Evolutionary conservation across 1,140 invertebrate species (phyloP).

Genomic region (Diorhabda sublineata): DNA sequence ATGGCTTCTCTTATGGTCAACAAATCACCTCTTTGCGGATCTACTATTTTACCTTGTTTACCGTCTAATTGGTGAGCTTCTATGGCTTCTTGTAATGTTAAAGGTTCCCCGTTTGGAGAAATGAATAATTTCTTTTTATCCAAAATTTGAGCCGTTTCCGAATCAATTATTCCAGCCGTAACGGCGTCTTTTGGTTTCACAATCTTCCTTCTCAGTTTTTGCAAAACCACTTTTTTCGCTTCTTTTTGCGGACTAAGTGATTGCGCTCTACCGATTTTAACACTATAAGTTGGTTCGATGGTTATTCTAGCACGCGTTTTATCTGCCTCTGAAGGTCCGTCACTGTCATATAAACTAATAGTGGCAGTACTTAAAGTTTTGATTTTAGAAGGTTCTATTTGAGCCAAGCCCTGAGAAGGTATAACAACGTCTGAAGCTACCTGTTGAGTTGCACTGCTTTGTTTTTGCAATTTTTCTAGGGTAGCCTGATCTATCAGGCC

Average conservation of each 20-base stretch:
- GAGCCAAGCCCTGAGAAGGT: constrained; percentile 43
- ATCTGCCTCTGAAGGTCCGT: constrained; percentile 52
- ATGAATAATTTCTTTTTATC: constrained; percentile 54
- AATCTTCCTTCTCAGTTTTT: constrained; percentile 72
- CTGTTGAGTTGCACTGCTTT: constrained; percentile 26
- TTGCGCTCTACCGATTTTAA: constrained; percentile 58
- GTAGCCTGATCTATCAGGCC: constrained; percentile 67
- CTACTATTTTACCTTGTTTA: constrained; percentile 71
- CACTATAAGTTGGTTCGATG: constrained; percentile 65
- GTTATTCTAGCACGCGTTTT: constrained; percentile 56
- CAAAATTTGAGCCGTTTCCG: constrained; percentile 67
- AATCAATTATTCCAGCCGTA: constrained; percentile 69
- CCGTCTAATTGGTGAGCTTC: constrained; percentile 70
- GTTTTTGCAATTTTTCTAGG: constrained; percentile 55
- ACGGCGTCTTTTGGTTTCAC: constrained; percentile 67
- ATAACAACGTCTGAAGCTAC: constrained; percentile 25
- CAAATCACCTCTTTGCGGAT: constrained; percentile 74
- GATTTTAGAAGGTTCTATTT: constrained; percentile 37
- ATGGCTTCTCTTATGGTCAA: constrained; percentile 81
- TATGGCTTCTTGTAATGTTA: constrained; percentile 74
- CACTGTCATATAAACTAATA: constrained; percentile 44
- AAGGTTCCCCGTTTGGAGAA: constrained; percentile 55
- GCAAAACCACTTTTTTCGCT: constrained; percentile 66
- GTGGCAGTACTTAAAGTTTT: constrained; percentile 43
- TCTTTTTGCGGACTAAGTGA: constrained; percentile 55